Percentiles rank a stretch among this genome's conserved stretches.
These are phyloP conservation scores for Proterorhinus semilunaris DNA, from an alignment of 2,113 vertebrate species.

Conservation along the genomic window DNA sequence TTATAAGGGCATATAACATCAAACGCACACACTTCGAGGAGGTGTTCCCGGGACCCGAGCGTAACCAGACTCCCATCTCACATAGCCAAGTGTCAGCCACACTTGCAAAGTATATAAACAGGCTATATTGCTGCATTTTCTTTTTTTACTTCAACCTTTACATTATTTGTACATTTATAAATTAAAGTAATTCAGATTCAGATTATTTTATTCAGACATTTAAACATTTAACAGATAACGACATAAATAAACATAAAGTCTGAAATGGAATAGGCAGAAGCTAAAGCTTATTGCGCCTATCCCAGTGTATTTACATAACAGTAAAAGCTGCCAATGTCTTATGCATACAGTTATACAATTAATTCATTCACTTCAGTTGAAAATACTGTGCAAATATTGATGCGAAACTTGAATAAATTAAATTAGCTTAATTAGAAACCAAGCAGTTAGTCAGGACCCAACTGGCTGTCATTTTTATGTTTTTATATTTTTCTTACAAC, in stretches of 20 bases:
- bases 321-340: too few species aligned
- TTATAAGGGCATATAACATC: conserved; percentile 62
- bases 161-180: neutral
- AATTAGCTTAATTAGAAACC: neutral
- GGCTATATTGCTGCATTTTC: neutral
- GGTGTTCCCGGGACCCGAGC: conserved; percentile 49
- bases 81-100: conserved; percentile 42
- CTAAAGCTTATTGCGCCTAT: too few species aligned
- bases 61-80: conserved; percentile 52
- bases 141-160: neutral
- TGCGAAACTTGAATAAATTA: neutral
- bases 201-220: too few species aligned
- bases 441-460: neutral
- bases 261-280: too few species aligned
- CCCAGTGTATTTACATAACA: too few species aligned
- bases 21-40: conserved; percentile 32
- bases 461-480: neutral
- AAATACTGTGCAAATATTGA: neutral
- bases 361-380: too few species aligned
- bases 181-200: too few species aligned
- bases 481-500: neutral
- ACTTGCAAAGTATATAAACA: conserved; percentile 19
- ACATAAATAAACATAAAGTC: too few species aligned
- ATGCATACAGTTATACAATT: too few species aligned
- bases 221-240: too few species aligned